phyloP scores from a whole-genome alignment of 2,888 invertebrate genomes.

The Cryptocephalus primarius region DNA sequence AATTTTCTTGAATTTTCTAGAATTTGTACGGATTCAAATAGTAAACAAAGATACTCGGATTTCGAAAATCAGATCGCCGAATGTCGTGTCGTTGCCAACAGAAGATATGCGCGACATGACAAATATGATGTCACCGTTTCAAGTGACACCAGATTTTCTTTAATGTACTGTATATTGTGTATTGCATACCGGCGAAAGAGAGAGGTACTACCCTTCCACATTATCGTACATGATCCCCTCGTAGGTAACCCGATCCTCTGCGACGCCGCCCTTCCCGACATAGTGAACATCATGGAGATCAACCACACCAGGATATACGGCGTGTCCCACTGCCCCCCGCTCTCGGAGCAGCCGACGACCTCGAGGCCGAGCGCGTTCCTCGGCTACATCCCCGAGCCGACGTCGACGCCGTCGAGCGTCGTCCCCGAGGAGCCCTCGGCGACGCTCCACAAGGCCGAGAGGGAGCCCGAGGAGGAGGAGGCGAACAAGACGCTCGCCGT shows the following conservation, averaged over 20 bases:
- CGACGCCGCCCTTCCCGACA: constrained; percentile 59
- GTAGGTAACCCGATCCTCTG: constrained; percentile 75
- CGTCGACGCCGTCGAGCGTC: not conserved
- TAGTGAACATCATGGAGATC: constrained; percentile 57
- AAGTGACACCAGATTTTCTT: no score
- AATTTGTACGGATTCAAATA: no score
- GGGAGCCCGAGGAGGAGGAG: not conserved
- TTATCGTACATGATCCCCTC: constrained; percentile 25
- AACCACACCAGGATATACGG: constrained; percentile 65
- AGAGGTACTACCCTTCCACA: no score
- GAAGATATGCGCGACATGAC: no score
- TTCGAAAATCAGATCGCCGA: no score
- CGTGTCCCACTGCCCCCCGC: constrained; percentile 40
- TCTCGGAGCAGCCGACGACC: constrained; percentile 33
- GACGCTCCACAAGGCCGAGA: not conserved
- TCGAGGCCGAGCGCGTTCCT: constrained; percentile 30
- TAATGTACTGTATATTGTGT: no score
- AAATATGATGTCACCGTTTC: no score
- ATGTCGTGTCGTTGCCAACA: no score
- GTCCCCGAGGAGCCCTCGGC: not conserved
- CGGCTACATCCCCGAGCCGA: constrained; percentile 26
- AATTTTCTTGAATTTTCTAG: no score
- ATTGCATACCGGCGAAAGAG: no score
- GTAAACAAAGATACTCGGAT: no score
- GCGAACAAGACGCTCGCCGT: constrained; percentile 1